Evolutionary conservation across 2,797 vertebrate genomes (phyloP), one percentile per base, ranked within the genome.

Genomic region (Labeo calbasu): DNA sequence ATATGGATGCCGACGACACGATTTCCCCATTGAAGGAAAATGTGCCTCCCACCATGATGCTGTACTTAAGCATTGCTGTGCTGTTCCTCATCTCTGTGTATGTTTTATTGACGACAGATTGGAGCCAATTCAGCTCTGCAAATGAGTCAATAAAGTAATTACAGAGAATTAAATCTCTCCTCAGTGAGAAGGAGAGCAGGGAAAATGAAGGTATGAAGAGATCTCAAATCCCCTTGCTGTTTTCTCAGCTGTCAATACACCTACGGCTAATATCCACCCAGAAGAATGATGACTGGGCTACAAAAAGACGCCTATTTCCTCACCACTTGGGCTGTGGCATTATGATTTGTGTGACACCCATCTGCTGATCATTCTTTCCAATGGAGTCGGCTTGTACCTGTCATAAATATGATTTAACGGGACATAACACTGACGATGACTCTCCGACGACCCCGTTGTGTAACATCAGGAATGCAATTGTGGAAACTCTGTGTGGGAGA

Each of bases 81-180:
- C 84, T 92, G 92, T 94, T 92, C 91, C 91, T 95, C 93, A 94
- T 93, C 88, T 87, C 89, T 88, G 91, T 92, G 90, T 93, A 92
- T 93, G 91, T 93, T 93, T 94, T 95, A 94, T 94, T 94, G 93
- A 95, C 92, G 91, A 92, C 90, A 89, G 93, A 94, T 93, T 92
- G 91, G 91, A 92, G 88, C 90, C 88, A 86, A 93, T 93, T 93
- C 89, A 80, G 91, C 89, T 88, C 89, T 89, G 90, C 92, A 93
- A 94, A 93, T 94, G 92, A 94, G 92, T 95, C 94, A 95, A 95
- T 95, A 95, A 94, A 92, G 92, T 93, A 94, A 95, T 95, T 95
- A 95, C 89, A 84, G 90, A 32, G 88, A 94, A 94, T 95, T 93
- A 95, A 94, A 93, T 89, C 86, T 89, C 91, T 92, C 89, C 88